Conservation (phyloP, 92 coral and sea anemone species). For the Anthopleura xanthogrammica region DNA sequence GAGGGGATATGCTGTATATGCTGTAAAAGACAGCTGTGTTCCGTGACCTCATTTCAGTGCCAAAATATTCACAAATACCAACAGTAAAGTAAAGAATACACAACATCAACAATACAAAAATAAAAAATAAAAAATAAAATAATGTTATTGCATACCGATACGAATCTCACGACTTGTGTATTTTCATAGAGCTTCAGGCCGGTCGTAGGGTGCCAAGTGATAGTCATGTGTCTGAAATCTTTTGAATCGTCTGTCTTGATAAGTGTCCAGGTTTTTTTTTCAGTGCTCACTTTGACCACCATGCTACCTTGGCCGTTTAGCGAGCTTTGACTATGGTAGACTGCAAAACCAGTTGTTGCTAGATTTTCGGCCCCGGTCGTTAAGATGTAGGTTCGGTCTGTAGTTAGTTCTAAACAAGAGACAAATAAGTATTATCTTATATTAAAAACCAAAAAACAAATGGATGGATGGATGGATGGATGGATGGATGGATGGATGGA, state of each 20-base stretch:
- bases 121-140: not conserved
- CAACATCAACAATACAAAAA: too few relatives aligned
- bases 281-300: constrained; percentile 17
- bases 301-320: not conserved
- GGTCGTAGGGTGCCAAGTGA: constrained; percentile 32
- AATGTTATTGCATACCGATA: not conserved
- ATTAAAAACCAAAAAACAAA: too few relatives aligned
- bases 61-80: too few relatives aligned
- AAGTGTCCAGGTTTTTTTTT: constrained; percentile 13
- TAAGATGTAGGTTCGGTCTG: constrained; percentile 23
- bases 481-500: too few relatives aligned
- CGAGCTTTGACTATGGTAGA: constrained; percentile 2
- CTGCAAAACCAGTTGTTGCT: constrained; percentile 38
- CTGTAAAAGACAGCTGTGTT: too few relatives aligned
- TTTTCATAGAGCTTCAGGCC: constrained; percentile 34
- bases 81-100: too few relatives aligned
- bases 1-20: too few relatives aligned
- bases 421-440: not conserved
- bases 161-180: not conserved
- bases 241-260: not conserved
- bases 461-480: too few relatives aligned
- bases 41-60: too few relatives aligned
- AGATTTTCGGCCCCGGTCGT: constrained; percentile 36
- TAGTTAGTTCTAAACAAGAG: not conserved
- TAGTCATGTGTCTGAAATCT: constrained; percentile 25